Percentiles rank a stretch among this genome's conserved stretches.
Conservation (phyloP, 2,113 vertebrate genomes). For the Holacanthus passer region DNA sequence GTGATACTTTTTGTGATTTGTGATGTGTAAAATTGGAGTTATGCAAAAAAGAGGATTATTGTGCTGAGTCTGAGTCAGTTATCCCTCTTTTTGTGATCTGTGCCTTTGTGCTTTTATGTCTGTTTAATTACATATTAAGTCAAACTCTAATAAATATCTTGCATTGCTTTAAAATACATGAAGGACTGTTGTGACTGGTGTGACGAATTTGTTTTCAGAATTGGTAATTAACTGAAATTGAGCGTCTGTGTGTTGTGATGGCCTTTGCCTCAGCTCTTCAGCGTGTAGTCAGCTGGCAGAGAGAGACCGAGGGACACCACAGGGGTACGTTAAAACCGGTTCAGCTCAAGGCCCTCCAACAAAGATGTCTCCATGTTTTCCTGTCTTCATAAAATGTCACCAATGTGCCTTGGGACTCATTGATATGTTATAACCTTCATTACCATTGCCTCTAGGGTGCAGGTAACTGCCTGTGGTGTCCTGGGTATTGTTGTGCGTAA, state of each 20-base stretch:
- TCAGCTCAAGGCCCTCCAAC: constrained; percentile 46
- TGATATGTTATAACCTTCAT: constrained; percentile 73
- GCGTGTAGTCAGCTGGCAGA: neutral
- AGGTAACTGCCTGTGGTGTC: constrained; percentile 51
- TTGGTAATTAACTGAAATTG: neutral
- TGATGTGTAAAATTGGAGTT: neutral
- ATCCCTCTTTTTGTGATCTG: neutral
- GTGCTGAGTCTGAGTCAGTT: neutral
- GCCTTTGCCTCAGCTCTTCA: constrained; percentile 30
- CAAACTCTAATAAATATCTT: constrained; percentile 34
- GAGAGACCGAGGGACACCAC: constrained; percentile 18
- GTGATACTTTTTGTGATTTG: neutral
- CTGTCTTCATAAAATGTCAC: constrained; percentile 75
- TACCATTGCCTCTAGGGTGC: constrained; percentile 45
- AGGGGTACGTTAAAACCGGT: constrained; percentile 52
- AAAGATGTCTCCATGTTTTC: constrained; percentile 52
- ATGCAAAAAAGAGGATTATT: neutral
- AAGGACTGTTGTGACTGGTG: neutral
- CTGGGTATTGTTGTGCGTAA: constrained; percentile 59
- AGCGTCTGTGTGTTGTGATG: neutral
- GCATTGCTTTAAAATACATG: neutral
- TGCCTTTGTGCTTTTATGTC: constrained; percentile 13
- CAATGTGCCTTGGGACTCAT: constrained; percentile 54
- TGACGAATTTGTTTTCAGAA: neutral
- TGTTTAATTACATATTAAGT: neutral